Percentiles rank a stretch among this genome's conserved stretches.
These are phyloP conservation scores for Apamea anceps DNA, from an alignment of 2,888 invertebrate genomes.

Conservation along the genomic window DNA sequence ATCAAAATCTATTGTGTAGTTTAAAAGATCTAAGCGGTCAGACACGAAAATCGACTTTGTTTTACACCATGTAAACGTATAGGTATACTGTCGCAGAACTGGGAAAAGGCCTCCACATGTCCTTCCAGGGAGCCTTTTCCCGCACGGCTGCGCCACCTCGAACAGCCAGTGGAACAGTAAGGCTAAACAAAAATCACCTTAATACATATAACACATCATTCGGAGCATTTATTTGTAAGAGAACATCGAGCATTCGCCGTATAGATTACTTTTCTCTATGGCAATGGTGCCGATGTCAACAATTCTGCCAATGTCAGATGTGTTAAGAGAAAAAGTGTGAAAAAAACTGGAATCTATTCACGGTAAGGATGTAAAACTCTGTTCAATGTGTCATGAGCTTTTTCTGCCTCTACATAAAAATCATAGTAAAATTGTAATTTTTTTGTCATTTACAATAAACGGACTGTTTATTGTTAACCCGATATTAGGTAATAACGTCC, in stretches of 20 bases:
- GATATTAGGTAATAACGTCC: slow-evolving; percentile 44
- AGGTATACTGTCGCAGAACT: background rate
- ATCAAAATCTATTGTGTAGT: background rate
- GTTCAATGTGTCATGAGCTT: background rate
- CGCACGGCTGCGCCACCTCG: no score
- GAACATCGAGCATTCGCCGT: no score
- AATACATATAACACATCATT: no score
- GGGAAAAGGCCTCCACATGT: no score
- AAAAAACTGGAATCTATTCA: background rate
- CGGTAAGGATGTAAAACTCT: background rate
- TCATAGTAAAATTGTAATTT: background rate
- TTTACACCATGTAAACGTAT: background rate
- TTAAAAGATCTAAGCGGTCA: background rate
- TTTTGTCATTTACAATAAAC: slow-evolving; percentile 33
- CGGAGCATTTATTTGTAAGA: no score
- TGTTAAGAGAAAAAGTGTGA: no score
- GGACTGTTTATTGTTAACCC: slow-evolving; percentile 28
- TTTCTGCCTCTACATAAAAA: background rate
- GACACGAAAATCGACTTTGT: background rate
- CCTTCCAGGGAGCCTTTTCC: no score
- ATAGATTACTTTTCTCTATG: no score
- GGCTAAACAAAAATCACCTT: no score
- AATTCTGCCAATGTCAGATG: no score
- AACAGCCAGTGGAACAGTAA: no score
- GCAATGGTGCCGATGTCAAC: no score